Evolutionary conservation across 2,888 invertebrate species (phyloP).

Genomic region (Adelognathus sp.): DNA sequence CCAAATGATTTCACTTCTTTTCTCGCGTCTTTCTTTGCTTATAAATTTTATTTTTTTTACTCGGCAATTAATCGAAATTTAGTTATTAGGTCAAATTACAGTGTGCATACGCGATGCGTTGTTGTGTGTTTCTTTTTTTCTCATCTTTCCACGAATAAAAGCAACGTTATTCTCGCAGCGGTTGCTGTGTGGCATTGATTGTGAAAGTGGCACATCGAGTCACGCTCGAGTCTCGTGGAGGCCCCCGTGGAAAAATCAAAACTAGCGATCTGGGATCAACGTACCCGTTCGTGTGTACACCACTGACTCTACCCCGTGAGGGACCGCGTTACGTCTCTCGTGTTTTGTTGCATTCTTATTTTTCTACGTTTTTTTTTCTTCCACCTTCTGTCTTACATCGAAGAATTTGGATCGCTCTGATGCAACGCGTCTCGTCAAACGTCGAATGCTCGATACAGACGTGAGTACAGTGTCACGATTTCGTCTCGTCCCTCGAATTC

Average conservation of each 20-base stretch:
- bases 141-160: constrained; percentile 44
- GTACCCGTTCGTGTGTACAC: constrained; percentile 40
- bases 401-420: background rate
- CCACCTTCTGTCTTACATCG: background rate
- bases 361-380: constrained; percentile 4
- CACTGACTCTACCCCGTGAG: background rate
- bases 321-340: constrained; percentile 12
- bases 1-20: background rate
- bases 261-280: constrained; percentile 63
- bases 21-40: background rate
- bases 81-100: constrained; percentile 33
- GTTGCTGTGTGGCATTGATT: constrained; percentile 61
- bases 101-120: background rate
- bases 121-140: constrained; percentile 3
- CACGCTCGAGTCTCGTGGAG: constrained; percentile 61
- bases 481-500: background rate
- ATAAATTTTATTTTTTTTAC: background rate
- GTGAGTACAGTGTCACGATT: background rate
- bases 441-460: background rate
- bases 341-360: constrained; percentile 19
- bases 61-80: constrained; percentile 33
- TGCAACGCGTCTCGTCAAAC: background rate
- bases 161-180: constrained; percentile 48
- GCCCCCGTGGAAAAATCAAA: constrained; percentile 63
- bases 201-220: constrained; percentile 66